These are phyloP conservation scores for Natrix natrix DNA, from an alignment of 2,797 vertebrate species.

Conservation along the genomic window DNA sequence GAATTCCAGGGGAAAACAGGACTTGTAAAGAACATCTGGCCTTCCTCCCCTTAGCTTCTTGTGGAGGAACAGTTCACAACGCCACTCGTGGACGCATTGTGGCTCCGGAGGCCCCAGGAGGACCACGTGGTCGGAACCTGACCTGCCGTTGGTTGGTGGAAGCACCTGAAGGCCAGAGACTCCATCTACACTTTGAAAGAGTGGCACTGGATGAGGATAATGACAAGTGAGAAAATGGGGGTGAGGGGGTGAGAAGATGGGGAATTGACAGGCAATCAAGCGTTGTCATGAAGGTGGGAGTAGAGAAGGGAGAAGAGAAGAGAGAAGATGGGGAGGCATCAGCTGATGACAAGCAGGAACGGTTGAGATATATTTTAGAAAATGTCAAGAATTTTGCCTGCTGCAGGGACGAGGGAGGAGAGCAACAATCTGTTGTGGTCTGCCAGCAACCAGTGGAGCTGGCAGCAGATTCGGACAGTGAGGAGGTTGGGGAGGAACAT, in stretches of 20 bases:
- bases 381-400: background rate
- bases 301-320: background rate
- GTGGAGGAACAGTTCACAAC: slow-evolving; percentile 86
- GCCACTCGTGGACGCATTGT: slow-evolving; percentile 88
- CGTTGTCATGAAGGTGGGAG: no score
- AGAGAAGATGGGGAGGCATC: background rate
- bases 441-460: no score
- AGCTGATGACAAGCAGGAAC: background rate
- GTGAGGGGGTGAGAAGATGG: no score
- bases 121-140: slow-evolving; percentile 80
- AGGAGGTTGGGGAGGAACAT: no score
- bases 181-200: slow-evolving; percentile 91
- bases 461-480: no score
- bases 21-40: background rate
- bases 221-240: slow-evolving; percentile 76
- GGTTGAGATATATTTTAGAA: background rate
- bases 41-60: slow-evolving; percentile 74
- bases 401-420: background rate
- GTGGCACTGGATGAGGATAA: slow-evolving; percentile 89
- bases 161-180: slow-evolving; percentile 84
- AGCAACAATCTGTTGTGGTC: background rate
- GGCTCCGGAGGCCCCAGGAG: slow-evolving; percentile 80
- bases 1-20: no score
- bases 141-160: slow-evolving; percentile 92
- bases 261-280: background rate